Percentiles rank a stretch among this genome's conserved stretches.
These are phyloP conservation scores for Somateria mollissima DNA, from an alignment of 2,797 vertebrate genomes.

Conservation along the genomic window DNA sequence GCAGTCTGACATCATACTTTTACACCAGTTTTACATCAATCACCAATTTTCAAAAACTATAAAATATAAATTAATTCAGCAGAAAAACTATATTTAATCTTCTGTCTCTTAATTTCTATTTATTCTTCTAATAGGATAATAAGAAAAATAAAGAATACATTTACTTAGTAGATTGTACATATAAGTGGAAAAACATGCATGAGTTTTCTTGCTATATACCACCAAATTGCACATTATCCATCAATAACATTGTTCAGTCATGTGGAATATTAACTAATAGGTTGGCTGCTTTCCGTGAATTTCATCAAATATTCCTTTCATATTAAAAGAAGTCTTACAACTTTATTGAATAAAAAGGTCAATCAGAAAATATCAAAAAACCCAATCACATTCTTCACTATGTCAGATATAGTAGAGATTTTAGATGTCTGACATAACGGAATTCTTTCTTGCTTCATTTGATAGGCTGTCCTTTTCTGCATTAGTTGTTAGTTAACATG, in stretches of 20 bases:
- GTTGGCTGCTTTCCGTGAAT: conserved; percentile 49
- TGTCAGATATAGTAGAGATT: background rate
- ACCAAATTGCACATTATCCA: conserved; percentile 41
- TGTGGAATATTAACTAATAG: conserved; percentile 54
- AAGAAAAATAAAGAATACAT: conserved; percentile 24
- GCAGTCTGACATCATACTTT: background rate
- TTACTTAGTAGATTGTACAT: background rate
- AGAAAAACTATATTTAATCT: background rate
- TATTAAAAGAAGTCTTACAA: conserved; percentile 13
- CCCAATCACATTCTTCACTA: background rate
- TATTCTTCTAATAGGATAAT: conserved; percentile 7
- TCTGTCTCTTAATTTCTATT: conserved; percentile 12
- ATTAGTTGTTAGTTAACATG: conserved; percentile 4
- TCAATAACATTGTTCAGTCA: conserved; percentile 41
- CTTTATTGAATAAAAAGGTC: conserved; percentile 35
- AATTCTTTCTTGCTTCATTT: conserved; percentile 28
- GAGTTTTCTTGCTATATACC: conserved; percentile 14
- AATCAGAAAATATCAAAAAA: background rate
- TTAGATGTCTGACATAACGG: conserved; percentile 12
- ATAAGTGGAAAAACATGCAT: conserved; percentile 9
- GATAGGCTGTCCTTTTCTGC: background rate
- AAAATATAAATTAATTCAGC: background rate
- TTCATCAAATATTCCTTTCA: conserved; percentile 16
- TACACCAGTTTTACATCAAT: conserved; percentile 1
- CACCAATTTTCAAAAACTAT: background rate